Conservation (phyloP, 2,797 vertebrate genomes). For the Xenentodon cancila region DNA sequence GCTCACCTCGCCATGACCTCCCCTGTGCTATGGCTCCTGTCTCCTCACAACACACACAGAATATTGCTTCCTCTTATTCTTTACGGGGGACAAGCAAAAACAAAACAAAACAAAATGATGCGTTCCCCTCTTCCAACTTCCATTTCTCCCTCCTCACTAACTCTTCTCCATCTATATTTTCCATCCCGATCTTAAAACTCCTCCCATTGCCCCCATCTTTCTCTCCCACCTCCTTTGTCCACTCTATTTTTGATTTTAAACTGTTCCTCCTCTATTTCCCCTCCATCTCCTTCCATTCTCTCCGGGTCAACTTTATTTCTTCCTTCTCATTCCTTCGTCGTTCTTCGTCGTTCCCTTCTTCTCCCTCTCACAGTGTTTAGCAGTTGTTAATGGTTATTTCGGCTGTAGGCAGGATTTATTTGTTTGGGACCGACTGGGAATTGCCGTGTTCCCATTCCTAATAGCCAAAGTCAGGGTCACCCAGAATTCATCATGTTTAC, state of each 20-base stretch:
- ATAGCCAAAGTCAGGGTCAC: conserved; percentile 49
- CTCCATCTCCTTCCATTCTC: too few relatives aligned
- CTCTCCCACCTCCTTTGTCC: too few relatives aligned
- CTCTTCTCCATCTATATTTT: neutral
- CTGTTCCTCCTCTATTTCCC: neutral
- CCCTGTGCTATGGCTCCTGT: conserved; percentile 82
- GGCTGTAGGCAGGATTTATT: conserved; percentile 71
- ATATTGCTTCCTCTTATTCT: conserved; percentile 76
- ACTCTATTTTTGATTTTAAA: too few relatives aligned
- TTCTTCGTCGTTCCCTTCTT: conserved; percentile 2
- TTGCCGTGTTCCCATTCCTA: conserved; percentile 61
- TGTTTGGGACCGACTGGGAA: conserved; percentile 70
- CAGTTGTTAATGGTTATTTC: conserved; percentile 74
- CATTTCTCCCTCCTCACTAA: neutral
- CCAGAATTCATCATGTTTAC: conserved; percentile 66
- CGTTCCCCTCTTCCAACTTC: conserved; percentile 49
- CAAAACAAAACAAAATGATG: conserved; percentile 50
- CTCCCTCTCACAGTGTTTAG: conserved; percentile 43
- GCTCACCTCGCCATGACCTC: conserved; percentile 94
- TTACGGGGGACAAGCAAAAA: conserved; percentile 40
- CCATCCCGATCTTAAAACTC: neutral
- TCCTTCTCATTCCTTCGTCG: conserved; percentile 13
- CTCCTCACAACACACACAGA: conserved; percentile 67
- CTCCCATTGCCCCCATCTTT: neutral
- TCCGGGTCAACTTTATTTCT: neutral